These are phyloP conservation scores for Thalpophila matura DNA, from an alignment of 2,888 invertebrate species.

Conservation along the genomic window DNA sequence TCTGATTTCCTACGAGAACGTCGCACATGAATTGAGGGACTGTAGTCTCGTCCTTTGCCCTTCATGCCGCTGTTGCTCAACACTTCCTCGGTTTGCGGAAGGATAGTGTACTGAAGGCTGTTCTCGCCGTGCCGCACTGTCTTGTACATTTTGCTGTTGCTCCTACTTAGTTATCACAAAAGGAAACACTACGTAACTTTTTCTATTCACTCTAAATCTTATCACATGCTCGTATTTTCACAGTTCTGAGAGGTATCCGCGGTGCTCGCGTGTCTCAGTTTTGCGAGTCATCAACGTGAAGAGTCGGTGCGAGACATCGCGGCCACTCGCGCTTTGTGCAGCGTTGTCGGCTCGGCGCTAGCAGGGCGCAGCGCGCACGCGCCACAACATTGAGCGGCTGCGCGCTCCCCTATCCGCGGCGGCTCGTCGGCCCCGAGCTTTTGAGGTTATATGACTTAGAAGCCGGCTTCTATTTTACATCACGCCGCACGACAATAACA, in stretches of 20 bases:
- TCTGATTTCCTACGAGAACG: constrained; percentile 80
- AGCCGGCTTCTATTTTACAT: constrained; percentile 82
- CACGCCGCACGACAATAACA: constrained; percentile 79
- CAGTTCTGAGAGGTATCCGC: constrained; percentile 66
- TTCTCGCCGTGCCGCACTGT: constrained; percentile 94
- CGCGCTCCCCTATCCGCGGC: constrained; percentile 78
- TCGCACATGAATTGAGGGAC: constrained; percentile 85
- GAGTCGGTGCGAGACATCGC: constrained; percentile 78
- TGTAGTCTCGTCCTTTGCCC: constrained; percentile 89
- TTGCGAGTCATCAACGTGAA: constrained; percentile 74
- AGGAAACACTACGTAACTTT: constrained; percentile 81
- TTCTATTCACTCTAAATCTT: constrained; percentile 71
- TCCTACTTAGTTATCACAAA: constrained; percentile 74
- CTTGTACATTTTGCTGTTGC: constrained; percentile 92
- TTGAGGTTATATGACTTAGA: constrained; percentile 88
- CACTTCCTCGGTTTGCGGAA: constrained; percentile 93
- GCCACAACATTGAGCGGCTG: constrained; percentile 88
- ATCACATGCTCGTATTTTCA: constrained; percentile 84
- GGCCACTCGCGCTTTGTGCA: constrained; percentile 84
- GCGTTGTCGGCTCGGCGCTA: constrained; percentile 71
- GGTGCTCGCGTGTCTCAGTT: constrained; percentile 66
- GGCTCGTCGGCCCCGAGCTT: constrained; percentile 74
- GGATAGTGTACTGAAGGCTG: constrained; percentile 94
- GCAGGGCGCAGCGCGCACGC: constrained; percentile 77
- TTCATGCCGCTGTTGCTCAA: constrained; percentile 91